A percentile compares a stretch with the other conserved stretches of the same genome.
phyloP scores from a whole-genome alignment of 2,797 vertebrate genomes.

The Steatocranus sp. region DNA sequence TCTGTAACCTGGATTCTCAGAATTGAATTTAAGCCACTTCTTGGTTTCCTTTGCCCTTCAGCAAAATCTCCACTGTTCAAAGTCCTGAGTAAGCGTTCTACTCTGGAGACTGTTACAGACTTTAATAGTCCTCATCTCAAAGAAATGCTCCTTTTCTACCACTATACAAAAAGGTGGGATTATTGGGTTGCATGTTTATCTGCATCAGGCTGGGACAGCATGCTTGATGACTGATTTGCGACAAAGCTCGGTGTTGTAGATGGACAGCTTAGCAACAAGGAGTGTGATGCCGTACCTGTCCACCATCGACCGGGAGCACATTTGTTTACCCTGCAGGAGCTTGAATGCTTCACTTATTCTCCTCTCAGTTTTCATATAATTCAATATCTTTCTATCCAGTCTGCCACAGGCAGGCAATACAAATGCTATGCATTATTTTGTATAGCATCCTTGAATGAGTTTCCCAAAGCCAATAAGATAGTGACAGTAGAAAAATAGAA shows the following conservation, averaged over 20 bases:
- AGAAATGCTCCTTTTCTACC: slow-evolving; percentile 45
- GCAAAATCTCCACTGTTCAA: slow-evolving; percentile 20
- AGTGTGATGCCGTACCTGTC: slow-evolving; percentile 14
- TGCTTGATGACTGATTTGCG: slow-evolving; percentile 37
- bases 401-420: background rate
- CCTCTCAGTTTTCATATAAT: background rate
- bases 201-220: slow-evolving; percentile 56
- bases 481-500: background rate
- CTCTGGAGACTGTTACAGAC: slow-evolving; percentile 51
- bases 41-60: background rate
- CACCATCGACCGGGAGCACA: background rate
- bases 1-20: background rate
- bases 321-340: background rate
- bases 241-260: slow-evolving; percentile 40
- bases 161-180: slow-evolving; percentile 49
- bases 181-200: slow-evolving; percentile 66
- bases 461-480: background rate
- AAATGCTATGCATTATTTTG: slow-evolving; percentile 9
- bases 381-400: slow-evolving; percentile 20
- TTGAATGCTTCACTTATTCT: background rate
- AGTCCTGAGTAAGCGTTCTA: slow-evolving; percentile 13
- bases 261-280: slow-evolving; percentile 15
- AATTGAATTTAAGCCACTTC: background rate
- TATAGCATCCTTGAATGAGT: background rate
- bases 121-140: slow-evolving; percentile 26